Evolutionary conservation across 2,888 invertebrate genomes (phyloP), one percentile per base, ranked within the genome.

Genomic region (Epinotia bilunana): DNA sequence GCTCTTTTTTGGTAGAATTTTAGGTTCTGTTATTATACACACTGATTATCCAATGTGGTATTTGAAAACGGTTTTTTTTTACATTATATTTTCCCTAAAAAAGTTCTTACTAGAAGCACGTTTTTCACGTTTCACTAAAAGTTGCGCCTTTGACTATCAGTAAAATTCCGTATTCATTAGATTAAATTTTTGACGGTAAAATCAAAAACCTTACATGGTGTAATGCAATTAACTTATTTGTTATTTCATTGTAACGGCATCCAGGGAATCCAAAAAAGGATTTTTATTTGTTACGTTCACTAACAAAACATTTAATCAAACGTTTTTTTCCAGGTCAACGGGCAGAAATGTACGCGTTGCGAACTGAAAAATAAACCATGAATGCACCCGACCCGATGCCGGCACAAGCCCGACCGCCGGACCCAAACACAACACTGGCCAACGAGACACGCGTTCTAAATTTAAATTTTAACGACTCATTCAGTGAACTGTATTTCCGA

Each of bases 391-490:
- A 39, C 7, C 39, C 39, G 39, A 39, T 39, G n/a, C 43, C 58
- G 1, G 60, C 49, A 33, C 53, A 63, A 43, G 39, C 60, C 6
- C 83, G 86, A 71, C 84, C 86, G 3, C 83, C 84, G 4, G 83
- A 84, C 57, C 78, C 82, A 0, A 82, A 83, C 73, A 61, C 72
- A 13, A 81, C 82, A 55, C 79, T 81, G 58, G 55, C 60, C 28
- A 77, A 75, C 18, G 77, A 72, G 13, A 75, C 64, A 13, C 69
- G 65, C 67, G 23, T 83, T 87, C 76, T 85, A 86, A 79, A 85
- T 84, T 77, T 84, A 61, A 83, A 88, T 79, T 83, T 89, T 53
- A 90, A 89, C 80, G 87, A 87, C 57, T 83, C 89, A 3, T 81
- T 90, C 76, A 85, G 82, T 80, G 88, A 84, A 62, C 77, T 85